Percentiles rank a stretch among this genome's conserved stretches.
These are phyloP conservation scores for Odontomachus brunneus DNA, from an alignment of 1,140 invertebrate genomes.

Conservation along the genomic window DNA sequence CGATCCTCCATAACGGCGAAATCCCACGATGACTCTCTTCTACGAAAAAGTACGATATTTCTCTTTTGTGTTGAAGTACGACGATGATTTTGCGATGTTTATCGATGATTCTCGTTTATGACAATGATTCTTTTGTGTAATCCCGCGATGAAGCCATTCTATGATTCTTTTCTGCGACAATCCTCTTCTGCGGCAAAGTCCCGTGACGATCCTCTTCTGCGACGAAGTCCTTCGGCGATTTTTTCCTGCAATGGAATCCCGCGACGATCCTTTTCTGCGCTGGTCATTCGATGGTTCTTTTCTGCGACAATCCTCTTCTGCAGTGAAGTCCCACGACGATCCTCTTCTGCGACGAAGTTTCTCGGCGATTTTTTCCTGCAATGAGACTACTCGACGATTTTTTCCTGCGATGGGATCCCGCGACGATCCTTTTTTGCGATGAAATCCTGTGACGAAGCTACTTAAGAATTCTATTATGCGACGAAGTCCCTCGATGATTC, in stretches of 20 bases:
- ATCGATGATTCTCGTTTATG: no score
- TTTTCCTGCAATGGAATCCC: background rate
- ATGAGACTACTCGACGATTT: slow-evolving; percentile 9
- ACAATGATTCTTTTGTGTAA: no score
- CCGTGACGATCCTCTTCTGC: slow-evolving; percentile 44
- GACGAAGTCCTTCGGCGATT: background rate
- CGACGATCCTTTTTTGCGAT: background rate
- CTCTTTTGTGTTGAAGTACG: slow-evolving; percentile 32
- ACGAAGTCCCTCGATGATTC: no score
- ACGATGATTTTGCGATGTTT: no score
- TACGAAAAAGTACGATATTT: background rate
- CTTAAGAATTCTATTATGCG: no score
- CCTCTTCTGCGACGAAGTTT: background rate
- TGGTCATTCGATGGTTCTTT: no score
- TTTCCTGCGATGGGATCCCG: background rate
- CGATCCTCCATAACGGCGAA: no score
- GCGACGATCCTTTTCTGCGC: background rate
- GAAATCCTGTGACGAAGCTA: no score
- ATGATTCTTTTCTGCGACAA: background rate
- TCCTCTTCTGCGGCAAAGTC: background rate
- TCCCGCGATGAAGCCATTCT: background rate
- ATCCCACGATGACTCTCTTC: no score
- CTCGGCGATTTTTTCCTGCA: slow-evolving; percentile 47
- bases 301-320: background rate
- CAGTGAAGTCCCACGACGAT: background rate